Percentiles rank a stretch among this genome's conserved stretches.
Evolutionary conservation across 2,113 vertebrate species (phyloP).

Genomic region (Probosciger aterrimus): DNA sequence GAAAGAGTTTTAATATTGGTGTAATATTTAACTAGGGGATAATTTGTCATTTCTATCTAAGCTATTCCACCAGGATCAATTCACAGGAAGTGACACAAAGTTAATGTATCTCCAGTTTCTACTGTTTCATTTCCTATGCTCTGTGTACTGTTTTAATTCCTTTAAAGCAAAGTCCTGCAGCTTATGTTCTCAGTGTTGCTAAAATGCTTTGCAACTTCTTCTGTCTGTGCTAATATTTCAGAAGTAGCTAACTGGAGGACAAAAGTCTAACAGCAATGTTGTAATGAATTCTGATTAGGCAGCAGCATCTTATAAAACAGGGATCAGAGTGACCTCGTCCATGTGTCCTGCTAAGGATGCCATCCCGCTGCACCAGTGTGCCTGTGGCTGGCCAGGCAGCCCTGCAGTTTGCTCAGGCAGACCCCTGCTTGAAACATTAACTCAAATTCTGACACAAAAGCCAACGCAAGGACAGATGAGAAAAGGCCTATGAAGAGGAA

Average conservation of each 20-base stretch:
- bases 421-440: not conserved
- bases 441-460: not conserved
- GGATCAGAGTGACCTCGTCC: rapidly evolving
- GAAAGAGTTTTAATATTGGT: not conserved
- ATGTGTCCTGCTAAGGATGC: not conserved
- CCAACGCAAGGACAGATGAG: not conserved
- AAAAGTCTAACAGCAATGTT: not conserved
- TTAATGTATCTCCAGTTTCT: not conserved
- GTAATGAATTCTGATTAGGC: not conserved
- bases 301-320: not conserved
- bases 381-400: not conserved
- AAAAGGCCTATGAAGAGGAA: not conserved
- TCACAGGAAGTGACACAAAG: not conserved
- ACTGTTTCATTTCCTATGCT: not conserved
- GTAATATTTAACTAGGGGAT: not conserved
- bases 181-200: not conserved
- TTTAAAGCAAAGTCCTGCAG: not conserved
- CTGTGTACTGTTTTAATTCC: not conserved
- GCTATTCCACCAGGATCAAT: not conserved
- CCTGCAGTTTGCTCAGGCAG: not conserved
- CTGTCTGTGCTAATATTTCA: not conserved
- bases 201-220: not conserved
- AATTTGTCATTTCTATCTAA: not conserved
- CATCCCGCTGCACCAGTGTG: rapidly evolving
- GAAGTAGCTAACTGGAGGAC: not conserved